Evolutionary conservation across 2,888 invertebrate species (phyloP).

Genomic region (Sipha maydis): DNA sequence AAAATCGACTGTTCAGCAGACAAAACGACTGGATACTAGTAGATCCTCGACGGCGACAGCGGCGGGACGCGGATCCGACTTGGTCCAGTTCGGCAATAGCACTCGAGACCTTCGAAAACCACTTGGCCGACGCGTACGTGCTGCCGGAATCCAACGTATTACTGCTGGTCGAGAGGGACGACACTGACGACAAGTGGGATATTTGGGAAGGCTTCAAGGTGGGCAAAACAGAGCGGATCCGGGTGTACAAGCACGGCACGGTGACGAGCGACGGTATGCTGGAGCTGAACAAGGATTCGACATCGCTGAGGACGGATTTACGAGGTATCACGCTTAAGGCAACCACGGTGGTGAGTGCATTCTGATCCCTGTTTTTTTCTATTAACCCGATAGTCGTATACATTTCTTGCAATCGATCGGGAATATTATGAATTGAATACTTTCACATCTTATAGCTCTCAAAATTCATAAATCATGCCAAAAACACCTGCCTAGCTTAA

Average conservation of each 20-base stretch:
- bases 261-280: not conserved
- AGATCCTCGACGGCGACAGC: not conserved
- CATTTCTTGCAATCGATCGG: no score
- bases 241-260: slow-evolving; percentile 5
- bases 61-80: not conserved
- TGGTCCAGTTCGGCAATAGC: not conserved
- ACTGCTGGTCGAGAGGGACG: not conserved
- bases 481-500: no score
- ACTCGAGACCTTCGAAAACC: slow-evolving; percentile 30
- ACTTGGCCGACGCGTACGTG: slow-evolving; percentile 17
- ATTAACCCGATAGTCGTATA: no score
- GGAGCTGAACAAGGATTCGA: not conserved
- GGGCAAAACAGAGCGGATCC: not conserved
- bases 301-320: not conserved
- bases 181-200: slow-evolving; percentile 1
- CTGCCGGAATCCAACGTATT: slow-evolving; percentile 50
- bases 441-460: no score
- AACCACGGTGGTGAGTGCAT: slow-evolving; percentile 48
- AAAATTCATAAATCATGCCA: no score
- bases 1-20: slow-evolving; percentile 43
- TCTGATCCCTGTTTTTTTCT: no score
- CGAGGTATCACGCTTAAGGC: slow-evolving; percentile 45
- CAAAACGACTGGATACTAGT: slow-evolving; percentile 56
- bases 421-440: no score
- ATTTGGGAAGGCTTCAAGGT: slow-evolving; percentile 54